Evolutionary conservation across 2,888 invertebrate genomes (phyloP).

Genomic region (Pyrocoelia pectoralis): DNA sequence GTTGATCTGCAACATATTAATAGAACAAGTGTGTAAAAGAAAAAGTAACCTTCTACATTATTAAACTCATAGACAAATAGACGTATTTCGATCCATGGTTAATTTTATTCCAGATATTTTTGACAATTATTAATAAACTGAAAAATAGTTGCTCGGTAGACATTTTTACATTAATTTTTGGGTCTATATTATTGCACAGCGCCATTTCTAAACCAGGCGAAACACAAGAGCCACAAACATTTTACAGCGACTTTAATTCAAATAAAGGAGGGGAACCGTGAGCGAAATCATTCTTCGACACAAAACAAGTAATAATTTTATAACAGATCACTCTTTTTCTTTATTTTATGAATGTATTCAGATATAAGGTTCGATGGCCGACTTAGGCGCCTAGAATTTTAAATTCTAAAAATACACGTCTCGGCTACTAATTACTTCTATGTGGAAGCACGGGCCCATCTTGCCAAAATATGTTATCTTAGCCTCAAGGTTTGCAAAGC

Average conservation of each 20-base stretch:
- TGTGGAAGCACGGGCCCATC: conserved; percentile 57
- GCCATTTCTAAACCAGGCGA: neutral
- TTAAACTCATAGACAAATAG: conserved; percentile 1
- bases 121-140: conserved; percentile 10
- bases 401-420: conserved; percentile 59
- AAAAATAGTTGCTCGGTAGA: neutral
- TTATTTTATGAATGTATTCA: conserved; percentile 52
- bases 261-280: neutral
- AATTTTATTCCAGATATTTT: conserved; percentile 7
- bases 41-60: neutral
- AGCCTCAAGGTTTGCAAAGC: conserved; percentile 42
- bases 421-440: conserved; percentile 58
- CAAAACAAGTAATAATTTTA: conserved; percentile 27
- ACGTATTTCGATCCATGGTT: conserved; percentile 5
- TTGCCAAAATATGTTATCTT: conserved; percentile 53
- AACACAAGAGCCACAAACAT: too few species aligned
- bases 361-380: conserved; percentile 59
- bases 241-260: too few species aligned
- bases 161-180: neutral
- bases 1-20: neutral
- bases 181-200: neutral
- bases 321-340: conserved; percentile 50
- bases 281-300: neutral
- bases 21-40: neutral
- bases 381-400: conserved; percentile 59